These are phyloP conservation scores for Leptoteleia sp. DNA, from an alignment of 1,140 invertebrate genomes.

Conservation along the genomic window DNA sequence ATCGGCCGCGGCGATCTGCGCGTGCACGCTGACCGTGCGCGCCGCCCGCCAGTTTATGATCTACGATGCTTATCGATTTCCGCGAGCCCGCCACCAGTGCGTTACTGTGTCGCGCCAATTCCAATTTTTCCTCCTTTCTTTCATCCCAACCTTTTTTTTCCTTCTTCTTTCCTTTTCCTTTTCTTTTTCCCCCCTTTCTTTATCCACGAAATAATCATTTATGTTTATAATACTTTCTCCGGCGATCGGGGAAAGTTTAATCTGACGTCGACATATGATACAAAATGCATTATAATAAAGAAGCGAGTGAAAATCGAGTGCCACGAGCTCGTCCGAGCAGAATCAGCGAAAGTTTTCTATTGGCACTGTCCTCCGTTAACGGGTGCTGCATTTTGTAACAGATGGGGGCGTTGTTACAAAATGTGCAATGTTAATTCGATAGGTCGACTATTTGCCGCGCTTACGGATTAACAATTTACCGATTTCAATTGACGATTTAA, in stretches of 20 bases:
- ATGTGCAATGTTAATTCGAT: too few relatives aligned
- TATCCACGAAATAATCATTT: conserved; percentile 63
- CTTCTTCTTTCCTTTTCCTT: conserved; percentile 33
- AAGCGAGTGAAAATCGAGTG: conserved; percentile 68
- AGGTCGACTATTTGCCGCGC: too few relatives aligned
- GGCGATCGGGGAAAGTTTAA: conserved; percentile 68
- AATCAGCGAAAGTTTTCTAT: conserved; percentile 70
- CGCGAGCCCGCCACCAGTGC: conserved; percentile 24
- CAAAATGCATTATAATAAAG: conserved; percentile 70
- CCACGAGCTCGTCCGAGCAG: conserved; percentile 60
- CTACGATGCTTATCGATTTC: conserved; percentile 55
- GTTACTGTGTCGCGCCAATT: conserved; percentile 34
- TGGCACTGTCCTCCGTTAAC: conserved; percentile 64
- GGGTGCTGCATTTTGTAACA: conserved; percentile 56
- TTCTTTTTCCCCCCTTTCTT: conserved; percentile 20
- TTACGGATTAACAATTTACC: too few relatives aligned
- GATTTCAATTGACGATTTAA: too few relatives aligned
- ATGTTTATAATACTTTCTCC: conserved; percentile 67
- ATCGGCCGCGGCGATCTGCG: conserved; percentile 11
- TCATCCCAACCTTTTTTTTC: conserved; percentile 11
- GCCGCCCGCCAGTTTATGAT: conserved; percentile 35
- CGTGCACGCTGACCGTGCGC: conserved; percentile 9
- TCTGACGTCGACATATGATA: conserved; percentile 66
- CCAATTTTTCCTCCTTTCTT: conserved; percentile 32
- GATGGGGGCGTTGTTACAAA: conserved; percentile 38